Conservation (phyloP, 2,113 vertebrate genomes). For the Silurus asotus region DNA sequence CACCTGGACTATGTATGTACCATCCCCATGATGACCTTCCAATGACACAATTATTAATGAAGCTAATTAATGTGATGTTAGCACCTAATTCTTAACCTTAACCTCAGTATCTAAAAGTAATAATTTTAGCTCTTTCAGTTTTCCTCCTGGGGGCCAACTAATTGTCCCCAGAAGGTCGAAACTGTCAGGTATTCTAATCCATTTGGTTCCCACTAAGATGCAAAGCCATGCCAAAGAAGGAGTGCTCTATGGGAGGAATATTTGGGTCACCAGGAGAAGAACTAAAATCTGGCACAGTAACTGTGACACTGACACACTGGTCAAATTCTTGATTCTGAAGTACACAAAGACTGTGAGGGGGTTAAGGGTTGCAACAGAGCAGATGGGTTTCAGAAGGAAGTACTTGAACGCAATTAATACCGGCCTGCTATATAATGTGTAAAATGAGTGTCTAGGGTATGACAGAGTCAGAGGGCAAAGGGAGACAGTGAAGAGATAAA, state of each 20-base stretch:
- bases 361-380: conserved; percentile 28
- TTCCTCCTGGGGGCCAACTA: neutral
- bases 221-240: conserved; percentile 33
- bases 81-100: neutral
- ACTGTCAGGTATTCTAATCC: neutral
- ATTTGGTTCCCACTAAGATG: neutral
- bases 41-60: conserved; percentile 9
- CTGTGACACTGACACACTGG: neutral
- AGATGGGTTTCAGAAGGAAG: conserved; percentile 42
- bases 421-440: conserved; percentile 45
- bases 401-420: conserved; percentile 45
- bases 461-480: conserved; percentile 23
- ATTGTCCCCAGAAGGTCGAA: neutral
- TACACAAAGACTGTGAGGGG: neutral
- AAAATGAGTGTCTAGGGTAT: neutral
- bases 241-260: neutral
- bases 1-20: neutral
- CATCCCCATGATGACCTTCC: neutral
- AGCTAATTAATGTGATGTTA: neutral
- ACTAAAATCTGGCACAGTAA: neutral
- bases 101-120: neutral
- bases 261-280: neutral
- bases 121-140: neutral
- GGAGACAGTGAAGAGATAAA: neutral
- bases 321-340: neutral